Conservation (phyloP, 2,888 invertebrate genomes). For the Muschampia plurimacula region DNA sequence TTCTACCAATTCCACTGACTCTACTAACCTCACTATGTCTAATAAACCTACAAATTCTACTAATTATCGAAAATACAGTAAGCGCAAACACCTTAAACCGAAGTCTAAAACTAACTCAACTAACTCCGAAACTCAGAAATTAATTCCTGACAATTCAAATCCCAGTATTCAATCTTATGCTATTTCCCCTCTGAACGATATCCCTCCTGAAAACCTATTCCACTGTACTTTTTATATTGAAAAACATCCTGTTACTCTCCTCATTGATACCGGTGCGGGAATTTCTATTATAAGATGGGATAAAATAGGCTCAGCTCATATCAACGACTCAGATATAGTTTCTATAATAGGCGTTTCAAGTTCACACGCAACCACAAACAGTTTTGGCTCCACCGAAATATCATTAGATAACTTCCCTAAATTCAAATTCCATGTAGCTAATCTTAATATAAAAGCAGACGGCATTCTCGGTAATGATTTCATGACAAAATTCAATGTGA, state of each 20-base stretch:
- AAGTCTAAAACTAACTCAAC: background rate
- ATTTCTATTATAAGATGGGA: conserved; percentile 47
- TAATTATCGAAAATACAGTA: background rate
- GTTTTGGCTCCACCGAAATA: conserved; percentile 44
- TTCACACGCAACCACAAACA: conserved; percentile 42
- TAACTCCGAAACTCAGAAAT: background rate
- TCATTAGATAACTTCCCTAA: conserved; percentile 49
- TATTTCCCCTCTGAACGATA: conserved; percentile 48
- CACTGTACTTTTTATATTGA: conserved; percentile 49
- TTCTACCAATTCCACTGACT: conserved; percentile 29
- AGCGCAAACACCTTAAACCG: background rate
- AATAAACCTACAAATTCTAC: background rate
- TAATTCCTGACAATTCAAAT: conserved; percentile 1
- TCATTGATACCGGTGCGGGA: conserved; percentile 50
- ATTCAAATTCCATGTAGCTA: conserved; percentile 48
- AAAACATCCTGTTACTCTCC: conserved; percentile 45
- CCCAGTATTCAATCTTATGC: conserved; percentile 38
- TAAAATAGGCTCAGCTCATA: conserved; percentile 43
- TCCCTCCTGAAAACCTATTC: conserved; percentile 50
- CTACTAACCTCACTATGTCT: conserved; percentile 3
- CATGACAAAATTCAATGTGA: conserved; percentile 51
- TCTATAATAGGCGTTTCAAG: conserved; percentile 51
- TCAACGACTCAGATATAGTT: conserved; percentile 44
- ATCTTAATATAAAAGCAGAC: conserved; percentile 49
- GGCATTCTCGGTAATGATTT: conserved; percentile 53